Evolutionary conservation across 1,140 invertebrate genomes (phyloP), one percentile per base, ranked within the genome.

Genomic region (Drosophila rhopaloa): DNA sequence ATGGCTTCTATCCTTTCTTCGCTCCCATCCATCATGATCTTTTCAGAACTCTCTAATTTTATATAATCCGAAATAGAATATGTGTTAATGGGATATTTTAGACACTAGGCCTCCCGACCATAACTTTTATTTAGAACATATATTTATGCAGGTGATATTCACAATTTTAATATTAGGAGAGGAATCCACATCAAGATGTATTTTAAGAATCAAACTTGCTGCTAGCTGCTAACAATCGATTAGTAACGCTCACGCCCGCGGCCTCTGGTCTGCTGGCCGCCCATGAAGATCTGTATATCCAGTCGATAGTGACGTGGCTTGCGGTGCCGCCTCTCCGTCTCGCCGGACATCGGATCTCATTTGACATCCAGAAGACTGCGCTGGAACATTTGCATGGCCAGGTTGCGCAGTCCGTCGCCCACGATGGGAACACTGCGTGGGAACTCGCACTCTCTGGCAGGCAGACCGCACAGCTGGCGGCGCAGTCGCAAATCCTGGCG

Each of bases 401-500:
- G 16, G 0, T 65, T 72, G 14, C 91, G 83, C 32, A 92, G 41
- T 40, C 76, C 70, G 2, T 91, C 85, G 51, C 70, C 84, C 5
- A 88, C 80, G 5, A 60, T 47, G n/a, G 86, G 82, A 35, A 81
- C 67, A 16, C 74, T 83, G 5, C 79, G 79, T 2, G 81, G 68
- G 5, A 91, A 77, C 1, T 91, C 88, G 44, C 76, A 83, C 29
- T 95, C 95, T 1, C 93, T 93, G 1, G 94, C 92, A 0, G 95
- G 95, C 73, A 95, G 90, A 59, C 94, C 94, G 76, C 94, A 95
- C 27, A 95, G 90, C 81, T 95, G 94, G 37, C 95, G 91, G 5
- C 95, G 93, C 40, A 96, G 92, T 2, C 94, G 94, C 44, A 96
- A 82, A 91, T 96, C 95, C 14, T 95, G 93, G 27, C 95, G 93